A percentile compares a stretch with the other conserved stretches of the same genome.
Conservation (phyloP, 2,113 vertebrate genomes). For the Phyllopteryx taeniolatus region DNA sequence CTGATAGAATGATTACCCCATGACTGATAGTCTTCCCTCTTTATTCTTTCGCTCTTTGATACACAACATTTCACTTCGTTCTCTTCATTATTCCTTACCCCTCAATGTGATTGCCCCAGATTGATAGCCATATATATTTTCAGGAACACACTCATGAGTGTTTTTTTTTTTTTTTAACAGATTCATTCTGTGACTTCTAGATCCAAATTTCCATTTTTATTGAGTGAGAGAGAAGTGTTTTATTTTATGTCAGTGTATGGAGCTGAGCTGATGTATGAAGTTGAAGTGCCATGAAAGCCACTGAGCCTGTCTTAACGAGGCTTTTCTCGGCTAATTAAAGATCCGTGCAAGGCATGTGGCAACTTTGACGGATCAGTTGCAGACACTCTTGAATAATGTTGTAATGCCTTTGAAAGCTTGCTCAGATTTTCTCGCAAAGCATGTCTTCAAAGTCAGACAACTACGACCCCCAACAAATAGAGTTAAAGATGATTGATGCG, state of each 20-base stretch:
- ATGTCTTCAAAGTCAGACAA: constrained; percentile 20
- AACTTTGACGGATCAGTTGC: constrained; percentile 56
- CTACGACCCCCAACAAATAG: constrained; percentile 35
- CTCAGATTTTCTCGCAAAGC: constrained; percentile 28
- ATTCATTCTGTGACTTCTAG: constrained; percentile 10
- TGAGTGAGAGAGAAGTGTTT: constrained; percentile 35
- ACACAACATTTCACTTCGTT: constrained; percentile 35
- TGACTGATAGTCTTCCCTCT: constrained; percentile 43
- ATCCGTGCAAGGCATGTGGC: constrained; percentile 51
- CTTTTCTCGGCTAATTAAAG: constrained; percentile 58
- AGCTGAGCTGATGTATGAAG: constrained; percentile 26
- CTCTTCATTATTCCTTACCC: constrained; percentile 20
- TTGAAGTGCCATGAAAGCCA: constrained; percentile 27
- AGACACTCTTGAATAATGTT: constrained; percentile 29
- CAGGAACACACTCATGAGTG: constrained; percentile 17
- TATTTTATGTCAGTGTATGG: constrained; percentile 38
- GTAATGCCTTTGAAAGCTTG: constrained; percentile 35
- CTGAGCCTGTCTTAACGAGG: constrained; percentile 18
- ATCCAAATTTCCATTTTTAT: constrained; percentile 13
- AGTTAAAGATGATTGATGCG: constrained; percentile 62
- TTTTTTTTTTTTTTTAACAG: constrained; percentile 13
- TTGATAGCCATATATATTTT: constrained; percentile 29
- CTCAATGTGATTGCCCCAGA: constrained; percentile 26
- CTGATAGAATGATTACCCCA: constrained; percentile 58
- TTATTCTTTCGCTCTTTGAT: constrained; percentile 42